These are phyloP conservation scores for Brachionichthys hirsutus DNA, from an alignment of 2,113 vertebrate species.

Conservation along the genomic window DNA sequence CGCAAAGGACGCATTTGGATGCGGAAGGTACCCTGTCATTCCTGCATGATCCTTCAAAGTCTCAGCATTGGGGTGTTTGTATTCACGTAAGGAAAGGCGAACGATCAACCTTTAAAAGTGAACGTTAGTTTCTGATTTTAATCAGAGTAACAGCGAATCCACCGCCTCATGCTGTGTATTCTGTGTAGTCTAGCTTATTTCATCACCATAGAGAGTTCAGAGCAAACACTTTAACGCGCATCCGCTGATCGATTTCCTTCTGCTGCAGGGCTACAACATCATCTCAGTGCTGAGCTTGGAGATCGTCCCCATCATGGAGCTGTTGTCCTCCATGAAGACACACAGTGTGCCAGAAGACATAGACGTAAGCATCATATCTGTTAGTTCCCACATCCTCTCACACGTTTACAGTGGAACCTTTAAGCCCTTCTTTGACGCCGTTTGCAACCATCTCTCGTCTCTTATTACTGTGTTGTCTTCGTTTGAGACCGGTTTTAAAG, in stretches of 20 bases:
- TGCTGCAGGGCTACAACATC: constrained; percentile 88
- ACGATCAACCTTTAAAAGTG: constrained; percentile 6
- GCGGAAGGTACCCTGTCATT: constrained; percentile 94
- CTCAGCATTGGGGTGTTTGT: neutral
- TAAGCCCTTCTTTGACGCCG: neutral
- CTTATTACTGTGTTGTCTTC: constrained; percentile 21
- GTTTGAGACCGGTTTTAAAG: constrained; percentile 25
- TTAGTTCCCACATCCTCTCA: too few relatives aligned
- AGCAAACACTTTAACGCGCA: too few relatives aligned
- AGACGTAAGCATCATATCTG: constrained; percentile 79
- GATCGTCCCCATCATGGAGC: constrained; percentile 95
- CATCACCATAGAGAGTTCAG: too few relatives aligned
- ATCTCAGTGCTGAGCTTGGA: constrained; percentile 92
- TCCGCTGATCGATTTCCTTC: neutral
- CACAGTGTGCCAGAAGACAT: constrained; percentile 92
- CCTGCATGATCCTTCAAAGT: neutral
- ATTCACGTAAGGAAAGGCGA: neutral
- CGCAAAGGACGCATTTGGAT: constrained; percentile 98
- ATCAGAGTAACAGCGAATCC: constrained; percentile 21
- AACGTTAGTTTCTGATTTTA: constrained; percentile 10
- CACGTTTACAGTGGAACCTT: constrained; percentile 1
- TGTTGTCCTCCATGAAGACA: constrained; percentile 96
- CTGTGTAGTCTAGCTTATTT: too few relatives aligned
- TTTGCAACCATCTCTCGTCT: too few relatives aligned
- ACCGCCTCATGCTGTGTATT: too few relatives aligned